Percentiles rank a stretch among this genome's conserved stretches.
Evolutionary conservation across 92 coral and sea anemone species (phyloP).

Genomic region (Porites divaricata): DNA sequence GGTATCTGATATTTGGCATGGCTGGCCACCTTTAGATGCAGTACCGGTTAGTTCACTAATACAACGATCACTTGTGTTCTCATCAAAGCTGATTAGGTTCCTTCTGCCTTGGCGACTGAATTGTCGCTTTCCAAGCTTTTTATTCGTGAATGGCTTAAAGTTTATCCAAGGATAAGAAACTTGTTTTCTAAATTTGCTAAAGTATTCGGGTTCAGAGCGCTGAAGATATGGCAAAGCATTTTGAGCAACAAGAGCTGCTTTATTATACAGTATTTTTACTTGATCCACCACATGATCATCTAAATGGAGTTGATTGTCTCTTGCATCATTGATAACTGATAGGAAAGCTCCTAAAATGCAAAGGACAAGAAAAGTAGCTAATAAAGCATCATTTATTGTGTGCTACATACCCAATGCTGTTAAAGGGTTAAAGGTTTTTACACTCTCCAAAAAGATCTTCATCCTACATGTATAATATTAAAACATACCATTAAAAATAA

Average conservation of each 20-base stretch:
- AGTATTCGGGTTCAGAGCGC: conserved; percentile 54
- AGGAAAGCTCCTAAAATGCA: conserved; percentile 67
- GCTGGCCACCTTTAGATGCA: conserved; percentile 21
- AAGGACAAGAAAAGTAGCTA: background rate
- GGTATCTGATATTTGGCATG: conserved; percentile 67
- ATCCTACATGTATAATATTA: no score
- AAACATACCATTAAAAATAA: no score
- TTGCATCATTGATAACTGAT: conserved; percentile 59
- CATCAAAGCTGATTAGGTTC: conserved; percentile 69
- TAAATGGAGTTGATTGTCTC: conserved; percentile 55
- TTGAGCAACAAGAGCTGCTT: conserved; percentile 65
- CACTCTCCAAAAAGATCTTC: no score
- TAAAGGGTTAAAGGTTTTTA: no score
- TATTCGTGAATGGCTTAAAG: conserved; percentile 69
- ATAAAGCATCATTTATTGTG: background rate
- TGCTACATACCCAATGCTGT: no score
- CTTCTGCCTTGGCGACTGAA: conserved; percentile 56
- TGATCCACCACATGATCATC: conserved; percentile 31
- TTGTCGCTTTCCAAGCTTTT: conserved; percentile 30
- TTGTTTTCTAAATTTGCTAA: conserved; percentile 67
- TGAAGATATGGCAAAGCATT: conserved; percentile 69
- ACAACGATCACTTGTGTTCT: conserved; percentile 76
- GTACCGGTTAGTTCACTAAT: conserved; percentile 80
- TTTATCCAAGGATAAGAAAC: conserved; percentile 77
- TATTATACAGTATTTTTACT: conserved; percentile 49